Evolutionary conservation across 2,113 vertebrate species (phyloP).

Genomic region (Paradoxurus hermaphroditus): DNA sequence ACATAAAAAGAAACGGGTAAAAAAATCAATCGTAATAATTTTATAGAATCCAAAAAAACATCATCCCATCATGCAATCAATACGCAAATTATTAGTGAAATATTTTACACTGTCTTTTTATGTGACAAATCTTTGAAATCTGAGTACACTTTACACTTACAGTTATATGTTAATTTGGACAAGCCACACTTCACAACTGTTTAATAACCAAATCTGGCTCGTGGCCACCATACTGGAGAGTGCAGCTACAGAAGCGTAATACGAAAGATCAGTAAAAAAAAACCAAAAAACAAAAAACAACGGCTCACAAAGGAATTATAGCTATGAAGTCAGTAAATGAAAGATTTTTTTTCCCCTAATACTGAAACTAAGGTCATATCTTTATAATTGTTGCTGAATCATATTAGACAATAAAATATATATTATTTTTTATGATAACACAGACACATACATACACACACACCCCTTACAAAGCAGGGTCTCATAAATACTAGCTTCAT

Average conservation of each 20-base stretch:
- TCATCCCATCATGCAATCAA: not conserved
- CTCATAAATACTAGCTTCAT: not conserved
- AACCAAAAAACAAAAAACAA: no score
- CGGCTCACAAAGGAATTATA: not conserved
- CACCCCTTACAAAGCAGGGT: not conserved
- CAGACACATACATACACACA: not conserved
- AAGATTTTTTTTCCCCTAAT: constrained; percentile 5
- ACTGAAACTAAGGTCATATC: not conserved
- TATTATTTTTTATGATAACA: not conserved
- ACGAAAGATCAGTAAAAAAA: not conserved
- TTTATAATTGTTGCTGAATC: not conserved
- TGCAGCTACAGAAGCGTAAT: not conserved
- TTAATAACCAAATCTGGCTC: not conserved
- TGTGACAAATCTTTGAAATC: not conserved
- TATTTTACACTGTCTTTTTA: not conserved
- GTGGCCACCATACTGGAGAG: not conserved
- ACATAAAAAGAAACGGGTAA: not conserved
- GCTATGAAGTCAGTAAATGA: not conserved
- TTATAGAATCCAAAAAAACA: constrained; percentile 11
- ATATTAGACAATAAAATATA: not conserved
- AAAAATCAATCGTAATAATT: constrained; percentile 27
- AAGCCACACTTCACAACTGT: not conserved
- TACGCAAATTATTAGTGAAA: not conserved
- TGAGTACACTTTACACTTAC: not conserved
- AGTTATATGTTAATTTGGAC: not conserved